Evolutionary conservation across 2,113 vertebrate genomes (phyloP).

Genomic region (Apistogramma diplotaenia): DNA sequence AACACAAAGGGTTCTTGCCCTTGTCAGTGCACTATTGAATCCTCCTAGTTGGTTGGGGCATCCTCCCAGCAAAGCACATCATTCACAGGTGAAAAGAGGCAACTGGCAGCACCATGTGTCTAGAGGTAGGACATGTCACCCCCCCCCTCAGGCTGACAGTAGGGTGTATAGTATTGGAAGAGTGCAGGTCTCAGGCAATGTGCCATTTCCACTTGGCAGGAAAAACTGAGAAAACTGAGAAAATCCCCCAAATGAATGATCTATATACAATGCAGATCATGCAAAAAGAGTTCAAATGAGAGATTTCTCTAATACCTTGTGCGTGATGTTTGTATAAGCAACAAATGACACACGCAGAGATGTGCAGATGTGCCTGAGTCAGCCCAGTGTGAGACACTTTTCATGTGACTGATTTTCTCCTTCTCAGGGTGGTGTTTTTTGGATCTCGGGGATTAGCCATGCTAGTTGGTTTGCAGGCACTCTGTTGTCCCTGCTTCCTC

Average conservation of each 20-base stretch:
- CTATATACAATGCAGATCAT: background rate
- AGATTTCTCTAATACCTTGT: background rate
- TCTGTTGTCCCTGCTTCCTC: slow-evolving; percentile 9
- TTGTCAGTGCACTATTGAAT: background rate
- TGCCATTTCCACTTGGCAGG: background rate
- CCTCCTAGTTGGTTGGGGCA: background rate
- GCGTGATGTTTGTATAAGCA: background rate
- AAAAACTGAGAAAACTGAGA: background rate
- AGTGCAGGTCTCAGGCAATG: background rate
- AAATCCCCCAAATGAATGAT: background rate
- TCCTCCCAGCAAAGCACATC: background rate
- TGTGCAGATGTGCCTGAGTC: background rate
- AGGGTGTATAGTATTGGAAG: background rate
- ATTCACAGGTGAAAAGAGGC: background rate
- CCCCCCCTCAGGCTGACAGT: background rate
- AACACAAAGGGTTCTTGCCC: background rate
- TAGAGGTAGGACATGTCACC: background rate
- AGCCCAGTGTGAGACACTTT: background rate
- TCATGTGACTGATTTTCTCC: background rate
- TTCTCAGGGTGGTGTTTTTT: slow-evolving; percentile 5
- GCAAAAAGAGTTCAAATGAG: background rate
- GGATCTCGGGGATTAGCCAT: slow-evolving; percentile 25
- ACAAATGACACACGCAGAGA: background rate
- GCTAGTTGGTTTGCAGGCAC: slow-evolving; percentile 21
- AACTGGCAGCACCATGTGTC: slow-evolving; percentile 17